A percentile compares a stretch with the other conserved stretches of the same genome.
Evolutionary conservation across 2,113 vertebrate genomes (phyloP).

Genomic region (Cygnus atratus): DNA sequence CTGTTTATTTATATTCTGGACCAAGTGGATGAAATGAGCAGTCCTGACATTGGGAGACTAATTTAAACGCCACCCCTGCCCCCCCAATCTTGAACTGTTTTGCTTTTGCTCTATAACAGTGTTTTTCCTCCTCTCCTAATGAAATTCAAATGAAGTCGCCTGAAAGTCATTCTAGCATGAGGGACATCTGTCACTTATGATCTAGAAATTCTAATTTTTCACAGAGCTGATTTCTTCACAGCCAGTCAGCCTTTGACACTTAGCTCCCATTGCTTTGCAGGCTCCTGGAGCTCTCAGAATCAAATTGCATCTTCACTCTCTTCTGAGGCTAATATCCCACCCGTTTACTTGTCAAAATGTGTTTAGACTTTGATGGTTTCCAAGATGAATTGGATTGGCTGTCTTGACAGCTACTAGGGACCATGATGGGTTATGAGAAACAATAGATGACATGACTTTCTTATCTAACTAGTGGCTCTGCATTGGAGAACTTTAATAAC

Average conservation of each 20-base stretch:
- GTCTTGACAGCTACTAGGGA: conserved; percentile 1
- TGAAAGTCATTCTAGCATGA: conserved; percentile 21
- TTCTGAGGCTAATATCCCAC: conserved; percentile 16
- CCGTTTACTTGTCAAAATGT: not conserved
- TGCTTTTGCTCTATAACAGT: not conserved
- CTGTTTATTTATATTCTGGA: not conserved
- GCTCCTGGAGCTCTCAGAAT: conserved; percentile 14
- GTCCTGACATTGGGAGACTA: not conserved
- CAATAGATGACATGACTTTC: conserved; percentile 10
- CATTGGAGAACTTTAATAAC: conserved; percentile 38
- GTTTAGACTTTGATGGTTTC: conserved; percentile 11
- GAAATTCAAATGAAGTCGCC: conserved; percentile 27
- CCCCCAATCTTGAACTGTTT: not conserved
- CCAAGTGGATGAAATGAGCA: not conserved
- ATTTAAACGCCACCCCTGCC: not conserved
- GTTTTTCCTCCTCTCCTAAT: conserved; percentile 1
- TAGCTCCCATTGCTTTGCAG: not conserved
- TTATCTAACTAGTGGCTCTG: not conserved
- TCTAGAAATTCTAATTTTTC: conserved; percentile 8
- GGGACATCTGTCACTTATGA: conserved; percentile 33
- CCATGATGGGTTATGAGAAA: conserved; percentile 28
- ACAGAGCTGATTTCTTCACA: conserved; percentile 7
- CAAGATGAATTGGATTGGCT: conserved; percentile 25
- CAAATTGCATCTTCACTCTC: conserved; percentile 2
- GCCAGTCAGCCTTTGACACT: conserved; percentile 6